These are phyloP conservation scores for Bruchidius siliquastri DNA, from an alignment of 2,888 invertebrate genomes.

Conservation along the genomic window DNA sequence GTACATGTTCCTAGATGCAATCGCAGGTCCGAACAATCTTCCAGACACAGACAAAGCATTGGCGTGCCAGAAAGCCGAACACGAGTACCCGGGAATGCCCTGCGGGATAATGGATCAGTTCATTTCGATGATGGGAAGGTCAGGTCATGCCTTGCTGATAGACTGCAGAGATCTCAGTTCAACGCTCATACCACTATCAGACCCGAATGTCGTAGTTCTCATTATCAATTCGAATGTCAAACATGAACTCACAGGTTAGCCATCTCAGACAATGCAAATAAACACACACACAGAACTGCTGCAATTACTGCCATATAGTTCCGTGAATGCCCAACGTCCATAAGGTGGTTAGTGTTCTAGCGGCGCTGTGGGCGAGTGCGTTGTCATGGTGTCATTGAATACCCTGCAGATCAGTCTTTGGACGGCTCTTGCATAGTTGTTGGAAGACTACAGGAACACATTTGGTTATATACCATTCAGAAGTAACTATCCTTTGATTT, in stretches of 20 bases:
- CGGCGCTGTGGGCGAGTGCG: too few relatives aligned
- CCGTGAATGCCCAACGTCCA: too few relatives aligned
- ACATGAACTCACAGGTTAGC: conserved; percentile 68
- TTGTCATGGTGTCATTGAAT: too few relatives aligned
- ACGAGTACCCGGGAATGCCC: conserved; percentile 85
- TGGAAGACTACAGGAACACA: too few relatives aligned
- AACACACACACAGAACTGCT: too few relatives aligned
- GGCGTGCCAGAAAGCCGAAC: conserved; percentile 90
- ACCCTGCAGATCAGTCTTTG: too few relatives aligned
- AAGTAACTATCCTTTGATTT: too few relatives aligned
- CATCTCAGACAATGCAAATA: too few relatives aligned
- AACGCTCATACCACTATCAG: conserved; percentile 67
- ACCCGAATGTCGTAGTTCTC: conserved; percentile 66
- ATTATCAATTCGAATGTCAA: conserved; percentile 90
- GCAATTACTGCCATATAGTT: too few relatives aligned
- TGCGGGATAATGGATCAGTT: conserved; percentile 98
- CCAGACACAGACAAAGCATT: conserved; percentile 63
- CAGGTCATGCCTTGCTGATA: conserved; percentile 75
- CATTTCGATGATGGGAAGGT: conserved; percentile 76
- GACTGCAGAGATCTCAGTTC: conserved; percentile 81
- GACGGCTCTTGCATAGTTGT: too few relatives aligned
- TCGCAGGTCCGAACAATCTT: conserved; percentile 53
- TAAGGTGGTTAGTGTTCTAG: too few relatives aligned
- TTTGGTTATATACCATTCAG: too few relatives aligned
- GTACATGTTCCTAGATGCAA: conserved; percentile 76